Conservation (phyloP, 2,113 vertebrate species). For the Eleginops maclovinus region DNA sequence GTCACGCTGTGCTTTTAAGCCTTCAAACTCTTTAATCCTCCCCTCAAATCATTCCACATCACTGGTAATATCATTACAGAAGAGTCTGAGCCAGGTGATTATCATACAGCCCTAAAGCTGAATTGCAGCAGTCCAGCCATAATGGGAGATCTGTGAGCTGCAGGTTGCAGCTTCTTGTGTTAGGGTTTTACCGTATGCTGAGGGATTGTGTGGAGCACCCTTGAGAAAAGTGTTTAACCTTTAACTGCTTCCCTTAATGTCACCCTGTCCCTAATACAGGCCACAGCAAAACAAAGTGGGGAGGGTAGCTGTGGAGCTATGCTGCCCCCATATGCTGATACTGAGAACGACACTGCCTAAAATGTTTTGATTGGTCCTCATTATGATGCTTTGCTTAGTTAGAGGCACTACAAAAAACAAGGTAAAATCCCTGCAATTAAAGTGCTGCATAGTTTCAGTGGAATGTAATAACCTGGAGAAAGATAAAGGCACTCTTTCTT, state of each 20-base stretch:
- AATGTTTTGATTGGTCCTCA: not conserved
- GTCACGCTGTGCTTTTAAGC: constrained; percentile 23
- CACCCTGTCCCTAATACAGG: constrained; percentile 64
- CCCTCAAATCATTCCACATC: constrained; percentile 18
- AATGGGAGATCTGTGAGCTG: constrained; percentile 38
- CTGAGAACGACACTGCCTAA: not conserved
- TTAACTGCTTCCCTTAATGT: constrained; percentile 77
- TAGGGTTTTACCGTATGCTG: constrained; percentile 45
- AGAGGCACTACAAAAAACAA: not conserved
- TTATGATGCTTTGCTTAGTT: not conserved
- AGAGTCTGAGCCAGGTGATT: constrained; percentile 46
- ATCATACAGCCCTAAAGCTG: constrained; percentile 43
- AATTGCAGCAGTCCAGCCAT: constrained; percentile 26
- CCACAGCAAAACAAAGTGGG: constrained; percentile 12
- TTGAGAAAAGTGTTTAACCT: constrained; percentile 80
- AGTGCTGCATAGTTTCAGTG: not conserved
- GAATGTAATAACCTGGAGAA: not conserved
- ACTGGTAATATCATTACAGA: constrained; percentile 26
- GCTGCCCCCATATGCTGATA: constrained; percentile 70
- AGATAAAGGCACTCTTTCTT: not conserved
- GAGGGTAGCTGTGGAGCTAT: constrained; percentile 54
- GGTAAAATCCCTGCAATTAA: not conserved
- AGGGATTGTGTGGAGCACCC: constrained; percentile 53
- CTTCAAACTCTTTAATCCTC: constrained; percentile 18
- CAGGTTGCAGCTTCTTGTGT: constrained; percentile 42